These are phyloP conservation scores for Lophius piscatorius DNA, from an alignment of 2,113 vertebrate species.

Conservation along the genomic window DNA sequence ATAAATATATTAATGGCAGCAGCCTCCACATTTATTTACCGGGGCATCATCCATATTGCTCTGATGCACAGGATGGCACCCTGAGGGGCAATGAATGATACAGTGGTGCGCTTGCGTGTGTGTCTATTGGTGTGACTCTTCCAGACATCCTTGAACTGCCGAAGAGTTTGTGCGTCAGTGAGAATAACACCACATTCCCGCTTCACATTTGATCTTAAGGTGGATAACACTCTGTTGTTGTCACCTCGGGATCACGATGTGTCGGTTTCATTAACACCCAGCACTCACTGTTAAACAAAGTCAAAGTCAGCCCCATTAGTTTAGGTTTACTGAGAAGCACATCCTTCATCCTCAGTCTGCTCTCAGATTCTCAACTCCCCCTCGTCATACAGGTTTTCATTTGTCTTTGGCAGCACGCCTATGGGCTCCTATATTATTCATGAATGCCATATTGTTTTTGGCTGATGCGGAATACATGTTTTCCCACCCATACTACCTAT, in stretches of 20 bases:
- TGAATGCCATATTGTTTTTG: slow-evolving; percentile 63
- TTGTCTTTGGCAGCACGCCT: slow-evolving; percentile 41
- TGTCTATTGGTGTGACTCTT: slow-evolving; percentile 23
- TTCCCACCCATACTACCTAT: slow-evolving; percentile 34
- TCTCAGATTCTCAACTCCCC: slow-evolving; percentile 1
- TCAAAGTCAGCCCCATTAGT: not conserved
- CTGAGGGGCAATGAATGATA: slow-evolving; percentile 52
- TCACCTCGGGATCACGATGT: not conserved
- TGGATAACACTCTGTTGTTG: not conserved
- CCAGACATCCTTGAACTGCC: slow-evolving; percentile 49
- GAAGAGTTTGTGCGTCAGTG: slow-evolving; percentile 14
- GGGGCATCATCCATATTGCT: slow-evolving; percentile 49
- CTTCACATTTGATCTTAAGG: slow-evolving; percentile 14
- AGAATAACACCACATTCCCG: slow-evolving; percentile 35
- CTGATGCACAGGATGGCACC: slow-evolving; percentile 41
- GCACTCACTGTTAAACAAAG: not conserved
- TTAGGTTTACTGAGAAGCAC: not conserved
- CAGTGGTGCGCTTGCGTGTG: slow-evolving; percentile 26
- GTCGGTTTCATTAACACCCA: slow-evolving; percentile 26
- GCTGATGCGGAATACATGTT: slow-evolving; percentile 43
- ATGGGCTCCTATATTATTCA: slow-evolving; percentile 66
- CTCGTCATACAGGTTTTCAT: slow-evolving; percentile 25
- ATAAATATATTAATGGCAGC: slow-evolving; percentile 71
- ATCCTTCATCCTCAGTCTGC: not conserved
- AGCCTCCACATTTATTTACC: slow-evolving; percentile 61